A percentile compares a stretch with the other conserved stretches of the same genome.
Conservation (phyloP, 2,113 vertebrate genomes). For the Tenrec ecaudatus region DNA sequence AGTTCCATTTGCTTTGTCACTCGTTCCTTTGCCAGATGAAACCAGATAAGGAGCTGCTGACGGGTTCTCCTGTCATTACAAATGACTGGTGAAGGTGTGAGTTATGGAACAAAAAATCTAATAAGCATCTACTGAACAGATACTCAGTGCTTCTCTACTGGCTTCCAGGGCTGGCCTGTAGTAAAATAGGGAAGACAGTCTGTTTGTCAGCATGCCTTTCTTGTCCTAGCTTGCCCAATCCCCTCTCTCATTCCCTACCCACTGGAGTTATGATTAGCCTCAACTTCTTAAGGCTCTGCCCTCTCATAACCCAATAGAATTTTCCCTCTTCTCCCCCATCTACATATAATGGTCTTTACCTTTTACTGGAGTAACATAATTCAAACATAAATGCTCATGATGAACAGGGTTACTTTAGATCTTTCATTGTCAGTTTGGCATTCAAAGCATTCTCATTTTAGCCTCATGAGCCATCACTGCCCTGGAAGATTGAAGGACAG, state of each 20-base stretch:
- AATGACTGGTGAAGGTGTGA: slow-evolving; percentile 35
- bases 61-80: slow-evolving; percentile 1
- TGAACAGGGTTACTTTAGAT: not conserved
- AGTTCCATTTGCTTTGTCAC: slow-evolving; percentile 37
- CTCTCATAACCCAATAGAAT: not conserved
- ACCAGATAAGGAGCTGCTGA: slow-evolving; percentile 24
- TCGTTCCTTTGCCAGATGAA: slow-evolving; percentile 14
- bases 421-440: not conserved
- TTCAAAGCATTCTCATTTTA: not conserved
- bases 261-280: not conserved
- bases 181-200: not conserved
- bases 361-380: not conserved
- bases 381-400: not conserved
- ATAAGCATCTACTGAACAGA: slow-evolving; percentile 41
- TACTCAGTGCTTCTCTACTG: not conserved
- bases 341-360: not conserved
- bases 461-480: not conserved
- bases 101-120: slow-evolving; percentile 41
- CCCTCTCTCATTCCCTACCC: too few species aligned
- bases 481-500: not conserved
- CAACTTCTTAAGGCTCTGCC: not conserved
- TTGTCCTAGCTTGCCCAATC: not conserved
- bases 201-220: not conserved
- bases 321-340: not conserved
- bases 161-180: not conserved